Percentiles rank a stretch among this genome's conserved stretches.
Conservation (phyloP, 2,888 invertebrate genomes). For the Drosophila neonasuta region DNA sequence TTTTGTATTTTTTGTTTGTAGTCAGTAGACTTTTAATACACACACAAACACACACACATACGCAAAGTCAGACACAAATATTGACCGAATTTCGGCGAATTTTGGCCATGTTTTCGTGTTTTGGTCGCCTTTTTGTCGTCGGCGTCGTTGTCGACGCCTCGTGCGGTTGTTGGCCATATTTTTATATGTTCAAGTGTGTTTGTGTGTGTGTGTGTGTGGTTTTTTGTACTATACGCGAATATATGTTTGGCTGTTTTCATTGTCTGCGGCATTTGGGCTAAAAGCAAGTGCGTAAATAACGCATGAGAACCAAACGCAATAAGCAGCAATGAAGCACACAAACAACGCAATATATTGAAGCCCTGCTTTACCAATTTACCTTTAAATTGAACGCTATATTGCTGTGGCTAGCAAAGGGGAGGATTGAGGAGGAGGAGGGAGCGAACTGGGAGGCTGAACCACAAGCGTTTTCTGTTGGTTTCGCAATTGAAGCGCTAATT, state of each 20-base stretch:
- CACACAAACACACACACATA: slow-evolving; percentile 14
- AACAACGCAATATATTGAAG: slow-evolving; percentile 1
- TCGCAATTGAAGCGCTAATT: slow-evolving; percentile 44
- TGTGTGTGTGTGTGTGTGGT: slow-evolving; percentile 28
- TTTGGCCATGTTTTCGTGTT: slow-evolving; percentile 46
- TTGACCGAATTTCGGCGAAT: slow-evolving; percentile 72
- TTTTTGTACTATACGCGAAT: slow-evolving; percentile 21
- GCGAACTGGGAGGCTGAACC: not conserved
- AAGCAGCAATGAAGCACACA: slow-evolving; percentile 9
- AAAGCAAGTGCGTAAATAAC: slow-evolving; percentile 52
- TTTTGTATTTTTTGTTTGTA: slow-evolving; percentile 1
- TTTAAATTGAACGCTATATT: slow-evolving; percentile 25
- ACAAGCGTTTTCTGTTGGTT: slow-evolving; percentile 16
- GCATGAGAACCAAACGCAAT: slow-evolving; percentile 27
- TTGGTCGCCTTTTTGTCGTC: slow-evolving; percentile 35
- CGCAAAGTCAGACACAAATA: slow-evolving; percentile 54
- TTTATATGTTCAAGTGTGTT: slow-evolving; percentile 11
- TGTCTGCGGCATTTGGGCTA: slow-evolving; percentile 45
- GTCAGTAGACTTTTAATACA: slow-evolving; percentile 23
- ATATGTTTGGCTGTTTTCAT: slow-evolving; percentile 39
- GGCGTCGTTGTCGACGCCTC: not conserved
- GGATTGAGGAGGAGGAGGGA: not conserved
- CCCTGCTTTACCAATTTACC: slow-evolving; percentile 34
- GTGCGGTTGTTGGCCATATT: slow-evolving; percentile 43
- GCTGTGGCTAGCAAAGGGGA: not conserved